These are phyloP conservation scores for Apeira syringaria DNA, from an alignment of 2,888 invertebrate genomes.

Conservation along the genomic window DNA sequence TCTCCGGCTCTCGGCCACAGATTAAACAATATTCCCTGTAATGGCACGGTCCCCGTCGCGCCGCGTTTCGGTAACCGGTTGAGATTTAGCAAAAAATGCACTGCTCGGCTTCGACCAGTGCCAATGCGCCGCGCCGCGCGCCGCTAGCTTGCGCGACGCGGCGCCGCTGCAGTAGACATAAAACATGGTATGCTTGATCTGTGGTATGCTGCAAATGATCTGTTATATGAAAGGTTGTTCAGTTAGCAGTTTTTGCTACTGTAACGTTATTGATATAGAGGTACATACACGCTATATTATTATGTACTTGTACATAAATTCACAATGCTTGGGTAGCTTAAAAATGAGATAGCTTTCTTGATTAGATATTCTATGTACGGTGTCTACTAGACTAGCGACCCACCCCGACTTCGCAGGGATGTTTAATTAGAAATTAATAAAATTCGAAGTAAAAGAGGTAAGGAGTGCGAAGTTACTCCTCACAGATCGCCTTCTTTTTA, in stretches of 20 bases:
- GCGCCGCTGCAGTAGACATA: conserved; percentile 40
- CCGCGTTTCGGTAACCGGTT: not conserved
- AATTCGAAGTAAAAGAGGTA: too few species aligned
- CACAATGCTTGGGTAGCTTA: too few species aligned
- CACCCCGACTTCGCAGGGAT: too few species aligned
- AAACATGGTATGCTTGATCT: conserved; percentile 46
- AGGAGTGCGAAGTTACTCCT: too few species aligned
- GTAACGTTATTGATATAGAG: not conserved
- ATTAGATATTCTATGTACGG: too few species aligned
- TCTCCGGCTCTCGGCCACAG: conserved; percentile 38
- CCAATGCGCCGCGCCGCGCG: conserved; percentile 36
- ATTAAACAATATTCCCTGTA: not conserved
- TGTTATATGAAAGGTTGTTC: conserved; percentile 31
- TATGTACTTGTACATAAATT: too few species aligned
- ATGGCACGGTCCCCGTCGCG: too few species aligned
- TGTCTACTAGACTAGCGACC: too few species aligned
- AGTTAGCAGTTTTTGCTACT: conserved; percentile 10
- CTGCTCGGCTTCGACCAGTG: conserved; percentile 40
- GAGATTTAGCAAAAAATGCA: conserved; percentile 57
- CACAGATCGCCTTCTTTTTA: too few species aligned
- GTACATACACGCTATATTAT: too few species aligned
- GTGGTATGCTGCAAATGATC: conserved; percentile 43
- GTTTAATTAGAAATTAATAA: too few species aligned
- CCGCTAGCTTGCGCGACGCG: conserved; percentile 37
- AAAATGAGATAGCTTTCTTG: too few species aligned